Base-by-base conservation (phyloP, 2,888 invertebrate genomes). In the Anoplius nigerrimus region DNA sequence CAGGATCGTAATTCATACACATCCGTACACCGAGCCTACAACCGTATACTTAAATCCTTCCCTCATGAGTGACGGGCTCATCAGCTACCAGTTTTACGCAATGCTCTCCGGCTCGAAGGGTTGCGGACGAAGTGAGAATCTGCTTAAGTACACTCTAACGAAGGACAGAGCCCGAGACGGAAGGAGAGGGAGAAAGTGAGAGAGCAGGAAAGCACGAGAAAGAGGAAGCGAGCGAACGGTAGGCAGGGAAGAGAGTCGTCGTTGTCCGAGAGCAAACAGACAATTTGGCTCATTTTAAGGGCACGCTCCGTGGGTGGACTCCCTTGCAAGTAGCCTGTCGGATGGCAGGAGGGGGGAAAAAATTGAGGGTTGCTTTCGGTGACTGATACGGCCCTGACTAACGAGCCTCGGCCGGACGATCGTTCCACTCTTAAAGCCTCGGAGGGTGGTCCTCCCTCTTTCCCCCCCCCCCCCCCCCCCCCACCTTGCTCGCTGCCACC, bases 361-460 rank as follows among this genome's bases (percentile, higher is more conserved):
- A 79, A 71, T 70, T 52, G 62, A 69, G 86, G 86, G 82, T 85
- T 84, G 83, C 84, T 84, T 84, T 80, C 76, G 82, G 82, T 84
- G 85, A 85, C 84, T 87, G 87, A 87, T 87, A 86, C 86, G 84
- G 79, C 80, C 72, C 82, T 81, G 85, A 79, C 86, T 86, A 87
- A 87, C 86, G 86, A 87, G 86, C 83, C 74, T 72, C 76, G 72
- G 77, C 80, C 75, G 74, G 77, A 78, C 76, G 76, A 75, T 80
- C 81, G 82, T 80, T 82, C 80, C 75, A 75, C 82, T 83, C 84
- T 80, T 73, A 76, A 80, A 81, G 81, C 81, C 73, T 74, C 75
- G 78, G 74, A 82, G 81, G 82, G 80, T 84, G 81, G 75, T 75
- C 81, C 78, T 70, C 55, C 61, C 53, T 61, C 54, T 60, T 27